A percentile compares a stretch with the other conserved stretches of the same genome.
Conservation (phyloP, 2,888 invertebrate species). For the Galeruca laticollis region DNA sequence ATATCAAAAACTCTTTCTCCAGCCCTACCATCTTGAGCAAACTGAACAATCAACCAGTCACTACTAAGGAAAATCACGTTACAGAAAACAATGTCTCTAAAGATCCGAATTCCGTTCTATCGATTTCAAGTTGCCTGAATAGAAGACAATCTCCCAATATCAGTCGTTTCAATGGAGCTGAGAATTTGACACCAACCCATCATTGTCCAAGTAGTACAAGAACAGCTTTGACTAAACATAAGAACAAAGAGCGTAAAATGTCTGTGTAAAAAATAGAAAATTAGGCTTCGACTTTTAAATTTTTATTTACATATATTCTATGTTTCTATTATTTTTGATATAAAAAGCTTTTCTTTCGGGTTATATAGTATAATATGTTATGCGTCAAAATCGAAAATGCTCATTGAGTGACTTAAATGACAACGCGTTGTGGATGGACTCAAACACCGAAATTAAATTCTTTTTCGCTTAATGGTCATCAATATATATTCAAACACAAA, state of each 20-base stretch:
- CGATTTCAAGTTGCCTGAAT: not conserved
- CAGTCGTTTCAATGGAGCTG: not conserved
- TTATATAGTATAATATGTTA: too few relatives aligned
- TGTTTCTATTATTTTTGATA: too few relatives aligned
- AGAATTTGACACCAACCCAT: not conserved
- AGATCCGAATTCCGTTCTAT: not conserved
- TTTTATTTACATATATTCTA: too few relatives aligned
- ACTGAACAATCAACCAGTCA: not conserved
- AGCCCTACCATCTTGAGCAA: not conserved
- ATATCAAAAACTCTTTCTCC: conserved; percentile 3
- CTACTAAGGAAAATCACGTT: not conserved
- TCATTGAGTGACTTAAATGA: too few relatives aligned
- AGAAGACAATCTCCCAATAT: not conserved
- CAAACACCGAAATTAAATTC: too few relatives aligned
- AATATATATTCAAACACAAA: too few relatives aligned
- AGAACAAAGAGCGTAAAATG: not conserved
- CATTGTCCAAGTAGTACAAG: not conserved
- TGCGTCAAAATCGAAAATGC: too few relatives aligned
- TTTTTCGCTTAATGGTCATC: too few relatives aligned
- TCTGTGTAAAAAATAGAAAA: not conserved
- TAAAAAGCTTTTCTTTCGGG: too few relatives aligned
- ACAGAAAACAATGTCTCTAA: not conserved
- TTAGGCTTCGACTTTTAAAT: too few relatives aligned
- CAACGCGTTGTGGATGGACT: too few relatives aligned
- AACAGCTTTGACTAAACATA: not conserved